Evolutionary conservation across 1,140 invertebrate genomes (phyloP), one percentile per base, ranked within the genome.

Genomic region (Steinernema khuongi): DNA sequence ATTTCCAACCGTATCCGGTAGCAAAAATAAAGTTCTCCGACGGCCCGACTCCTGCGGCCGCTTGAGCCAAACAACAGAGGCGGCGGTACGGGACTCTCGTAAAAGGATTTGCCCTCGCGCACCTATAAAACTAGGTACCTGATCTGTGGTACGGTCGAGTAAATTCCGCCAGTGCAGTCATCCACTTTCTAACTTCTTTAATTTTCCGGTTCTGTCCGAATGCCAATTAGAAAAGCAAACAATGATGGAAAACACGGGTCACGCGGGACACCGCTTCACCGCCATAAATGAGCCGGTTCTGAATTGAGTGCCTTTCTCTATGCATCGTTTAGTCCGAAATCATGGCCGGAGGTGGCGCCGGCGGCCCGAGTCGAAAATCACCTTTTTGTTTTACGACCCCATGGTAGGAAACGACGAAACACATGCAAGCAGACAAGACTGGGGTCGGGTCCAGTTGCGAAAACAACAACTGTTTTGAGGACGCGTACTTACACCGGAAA

Each of bases 141-240:
- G n/a, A n/a, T n/a, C n/a, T 17, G 26, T 22, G 14, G 50, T 60
- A 60, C 50, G 14, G 26, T 22, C 4, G 14, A 22, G 11, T n/a
- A n/a, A 11, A 60, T 60, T 60, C 19, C 50, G 19, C 4, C 14
- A 2, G 50, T 60, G 50, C 50, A 60, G 11, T 60, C 50, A 60
- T 7, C 11, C 50, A n/a, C n/a, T n/a, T 41, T n/a, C 36, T 41
- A 41, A n/a, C 36, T 41, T 41, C 26, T 26, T 7, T 60, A 60
- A 60, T 60, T 60, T 60, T 60, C 50, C 50, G 50, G 50, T 60
- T 60, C 19, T 60, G 50, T 22, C 11, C 50, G 26, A n/a, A 11
- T 22, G 50, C 11, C 50, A 60, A 60, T 60, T 60, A 60, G 50
- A 60, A 60, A 60, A 60, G 50, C 22, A 60, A 60, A 60, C 11